Conservation (phyloP, 2,888 invertebrate genomes). For the Pseudococcus longispinus region DNA sequence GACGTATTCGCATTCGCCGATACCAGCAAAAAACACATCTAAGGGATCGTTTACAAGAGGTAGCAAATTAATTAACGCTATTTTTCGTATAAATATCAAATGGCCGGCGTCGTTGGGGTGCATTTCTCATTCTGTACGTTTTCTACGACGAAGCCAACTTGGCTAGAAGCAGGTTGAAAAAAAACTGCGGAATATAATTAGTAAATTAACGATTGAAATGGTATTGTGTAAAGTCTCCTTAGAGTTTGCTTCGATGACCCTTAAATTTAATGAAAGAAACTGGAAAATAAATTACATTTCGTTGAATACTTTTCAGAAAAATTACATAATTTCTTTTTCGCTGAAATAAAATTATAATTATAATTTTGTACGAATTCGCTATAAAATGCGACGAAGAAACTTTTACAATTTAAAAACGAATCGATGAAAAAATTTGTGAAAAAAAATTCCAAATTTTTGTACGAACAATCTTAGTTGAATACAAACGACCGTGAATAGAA, state of each 20-base stretch:
- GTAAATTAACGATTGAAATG: background rate
- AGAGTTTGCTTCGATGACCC: background rate
- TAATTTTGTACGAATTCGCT: background rate
- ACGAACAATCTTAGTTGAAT: background rate
- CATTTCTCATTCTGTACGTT: background rate
- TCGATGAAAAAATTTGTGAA: background rate
- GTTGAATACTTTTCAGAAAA: background rate
- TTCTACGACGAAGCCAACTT: background rate
- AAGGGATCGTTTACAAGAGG: constrained; percentile 38
- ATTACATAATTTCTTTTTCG: background rate
- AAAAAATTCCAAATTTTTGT: background rate
- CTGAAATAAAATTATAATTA: background rate
- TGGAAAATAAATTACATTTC: constrained; percentile 40
- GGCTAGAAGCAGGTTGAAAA: background rate
- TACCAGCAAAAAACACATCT: constrained; percentile 6
- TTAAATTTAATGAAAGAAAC: background rate
- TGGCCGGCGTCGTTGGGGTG: background rate
- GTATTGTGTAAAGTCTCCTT: background rate
- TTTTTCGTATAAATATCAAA: background rate
- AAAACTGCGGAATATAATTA: background rate
- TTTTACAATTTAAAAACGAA: background rate
- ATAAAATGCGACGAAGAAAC: background rate
- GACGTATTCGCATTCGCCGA: background rate
- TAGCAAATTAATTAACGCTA: constrained; percentile 13
- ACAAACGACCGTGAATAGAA: background rate